A percentile compares a stretch with the other conserved stretches of the same genome.
Conservation (phyloP, 2,888 invertebrate genomes). For the Drosophila mimetica region DNA sequence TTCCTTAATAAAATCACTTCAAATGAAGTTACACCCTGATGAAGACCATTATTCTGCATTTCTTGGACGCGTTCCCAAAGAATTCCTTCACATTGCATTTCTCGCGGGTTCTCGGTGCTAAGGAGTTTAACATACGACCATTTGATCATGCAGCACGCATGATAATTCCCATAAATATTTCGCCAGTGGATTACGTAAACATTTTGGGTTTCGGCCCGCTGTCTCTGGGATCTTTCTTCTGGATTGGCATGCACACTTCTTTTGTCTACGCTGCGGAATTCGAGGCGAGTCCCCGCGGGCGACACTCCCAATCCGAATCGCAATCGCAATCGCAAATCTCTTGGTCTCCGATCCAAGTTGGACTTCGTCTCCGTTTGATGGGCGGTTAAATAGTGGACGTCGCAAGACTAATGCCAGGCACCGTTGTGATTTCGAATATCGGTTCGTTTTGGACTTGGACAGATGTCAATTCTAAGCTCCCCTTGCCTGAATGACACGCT, state of each 20-base stretch:
- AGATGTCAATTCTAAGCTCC: constrained; percentile 9
- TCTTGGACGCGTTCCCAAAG: background rate
- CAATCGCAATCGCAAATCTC: constrained; percentile 25
- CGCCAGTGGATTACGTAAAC: constrained; percentile 64
- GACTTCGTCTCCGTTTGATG: constrained; percentile 21
- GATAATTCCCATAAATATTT: constrained; percentile 70
- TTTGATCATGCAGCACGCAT: constrained; percentile 64
- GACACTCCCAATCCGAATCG: constrained; percentile 59
- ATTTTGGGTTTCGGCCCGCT: constrained; percentile 4
- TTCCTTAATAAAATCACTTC: background rate
- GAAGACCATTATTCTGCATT: background rate
- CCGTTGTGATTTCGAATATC: constrained; percentile 16
- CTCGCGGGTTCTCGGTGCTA: constrained; percentile 38
- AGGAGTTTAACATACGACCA: constrained; percentile 4
- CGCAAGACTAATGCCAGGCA: constrained; percentile 17
- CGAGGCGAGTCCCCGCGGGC: constrained; percentile 63
- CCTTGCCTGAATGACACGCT: constrained; percentile 27
- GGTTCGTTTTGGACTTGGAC: constrained; percentile 2
- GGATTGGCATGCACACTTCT: constrained; percentile 18
- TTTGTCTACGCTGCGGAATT: constrained; percentile 67
- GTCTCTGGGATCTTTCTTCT: constrained; percentile 30
- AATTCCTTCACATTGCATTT: constrained; percentile 14
- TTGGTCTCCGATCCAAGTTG: constrained; percentile 33
- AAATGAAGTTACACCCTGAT: background rate
- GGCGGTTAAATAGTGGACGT: constrained; percentile 10